phyloP scores from a whole-genome alignment of 2,888 invertebrate species.

The Melipona beecheii region DNA sequence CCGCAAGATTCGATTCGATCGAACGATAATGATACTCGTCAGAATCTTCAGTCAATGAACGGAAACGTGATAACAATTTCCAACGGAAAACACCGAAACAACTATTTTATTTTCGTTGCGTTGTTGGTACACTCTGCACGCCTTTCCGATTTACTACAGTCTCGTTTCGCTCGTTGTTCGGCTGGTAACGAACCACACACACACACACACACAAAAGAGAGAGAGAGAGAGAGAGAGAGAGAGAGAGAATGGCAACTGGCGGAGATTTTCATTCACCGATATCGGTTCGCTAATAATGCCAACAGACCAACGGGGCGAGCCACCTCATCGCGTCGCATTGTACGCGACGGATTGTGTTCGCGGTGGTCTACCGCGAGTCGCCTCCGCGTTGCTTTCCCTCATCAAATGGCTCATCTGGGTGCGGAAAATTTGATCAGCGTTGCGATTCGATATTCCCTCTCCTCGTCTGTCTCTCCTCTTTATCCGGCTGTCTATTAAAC shows the following conservation, averaged over 20 bases:
- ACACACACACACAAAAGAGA: too few relatives aligned
- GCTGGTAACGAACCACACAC: not conserved
- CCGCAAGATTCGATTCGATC: not conserved
- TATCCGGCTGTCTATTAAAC: slow-evolving; percentile 37
- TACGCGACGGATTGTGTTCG: slow-evolving; percentile 47
- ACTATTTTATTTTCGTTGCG: not conserved
- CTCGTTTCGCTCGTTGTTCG: slow-evolving; percentile 55
- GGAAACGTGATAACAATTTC: not conserved
- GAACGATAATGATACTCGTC: not conserved
- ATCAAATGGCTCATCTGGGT: slow-evolving; percentile 43
- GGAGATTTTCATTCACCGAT: slow-evolving; percentile 65
- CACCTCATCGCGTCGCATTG: slow-evolving; percentile 42
- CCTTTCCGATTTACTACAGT: slow-evolving; percentile 60
- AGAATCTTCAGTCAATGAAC: not conserved
- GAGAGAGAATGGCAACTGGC: slow-evolving; percentile 40
- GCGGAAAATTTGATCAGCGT: slow-evolving; percentile 50
- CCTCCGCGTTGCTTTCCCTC: slow-evolving; percentile 37
- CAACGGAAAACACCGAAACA: not conserved
- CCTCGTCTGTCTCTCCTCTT: slow-evolving; percentile 4
- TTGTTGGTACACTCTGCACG: not conserved
- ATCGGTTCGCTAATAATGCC: slow-evolving; percentile 59
- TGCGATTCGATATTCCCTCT: slow-evolving; percentile 33
- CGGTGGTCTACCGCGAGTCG: slow-evolving; percentile 41
- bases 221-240: too few relatives aligned
- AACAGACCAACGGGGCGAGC: slow-evolving; percentile 20